These are phyloP conservation scores for Uloborus diversus DNA, from an alignment of 1,140 invertebrate genomes.

Conservation along the genomic window DNA sequence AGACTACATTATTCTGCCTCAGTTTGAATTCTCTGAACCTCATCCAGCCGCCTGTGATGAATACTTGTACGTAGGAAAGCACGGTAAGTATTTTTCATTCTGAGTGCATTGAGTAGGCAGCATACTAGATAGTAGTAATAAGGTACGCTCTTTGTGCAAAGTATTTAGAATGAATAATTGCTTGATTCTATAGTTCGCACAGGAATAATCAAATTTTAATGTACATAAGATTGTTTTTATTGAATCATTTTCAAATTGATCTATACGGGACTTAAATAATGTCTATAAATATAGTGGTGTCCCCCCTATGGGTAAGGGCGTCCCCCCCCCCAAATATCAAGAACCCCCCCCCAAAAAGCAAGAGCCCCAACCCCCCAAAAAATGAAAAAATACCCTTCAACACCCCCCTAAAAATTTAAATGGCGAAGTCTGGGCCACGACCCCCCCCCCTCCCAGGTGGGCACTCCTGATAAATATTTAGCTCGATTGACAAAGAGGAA, in stretches of 20 bases:
- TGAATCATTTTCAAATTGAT: not conserved
- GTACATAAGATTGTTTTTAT: not conserved
- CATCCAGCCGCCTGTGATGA: not conserved
- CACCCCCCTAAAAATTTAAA: too few species aligned
- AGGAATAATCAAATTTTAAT: not conserved
- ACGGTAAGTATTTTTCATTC: constrained; percentile 4
- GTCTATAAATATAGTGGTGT: too few species aligned
- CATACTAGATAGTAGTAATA: not conserved
- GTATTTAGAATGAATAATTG: not conserved
- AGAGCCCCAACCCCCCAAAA: too few species aligned
- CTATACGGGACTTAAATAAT: too few species aligned
- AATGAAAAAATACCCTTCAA: too few species aligned
- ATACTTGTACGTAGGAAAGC: not conserved
- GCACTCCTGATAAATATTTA: too few species aligned
- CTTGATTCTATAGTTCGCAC: not conserved
- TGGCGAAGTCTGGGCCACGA: too few species aligned
- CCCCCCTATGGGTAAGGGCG: too few species aligned
- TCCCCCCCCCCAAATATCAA: too few species aligned
- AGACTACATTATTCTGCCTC: constrained; percentile 42
- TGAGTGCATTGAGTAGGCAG: not conserved
- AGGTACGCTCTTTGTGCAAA: not conserved
- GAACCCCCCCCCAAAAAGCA: too few species aligned
- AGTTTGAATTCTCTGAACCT: constrained; percentile 29
- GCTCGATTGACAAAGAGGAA: too few species aligned
- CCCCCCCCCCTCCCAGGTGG: too few species aligned